These are phyloP conservation scores for Drosophila auraria DNA, from an alignment of 1,140 invertebrate genomes.

Conservation along the genomic window DNA sequence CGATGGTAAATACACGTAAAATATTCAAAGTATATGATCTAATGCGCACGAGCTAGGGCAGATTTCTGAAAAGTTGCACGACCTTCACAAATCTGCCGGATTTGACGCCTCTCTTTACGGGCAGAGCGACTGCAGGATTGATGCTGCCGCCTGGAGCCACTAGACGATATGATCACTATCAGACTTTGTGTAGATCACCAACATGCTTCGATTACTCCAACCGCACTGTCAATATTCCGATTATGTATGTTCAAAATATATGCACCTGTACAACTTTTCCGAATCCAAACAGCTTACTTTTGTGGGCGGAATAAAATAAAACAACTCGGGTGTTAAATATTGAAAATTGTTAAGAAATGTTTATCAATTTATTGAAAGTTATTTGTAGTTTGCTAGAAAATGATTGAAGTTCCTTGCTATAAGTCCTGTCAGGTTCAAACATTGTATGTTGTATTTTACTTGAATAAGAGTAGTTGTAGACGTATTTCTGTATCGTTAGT, in stretches of 20 bases:
- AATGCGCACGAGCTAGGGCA: conserved; percentile 50
- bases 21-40: conserved; percentile 65
- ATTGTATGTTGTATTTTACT: conserved; percentile 49
- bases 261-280: conserved; percentile 22
- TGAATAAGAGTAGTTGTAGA: conserved; percentile 67
- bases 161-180: conserved; percentile 48
- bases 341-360: conserved; percentile 65
- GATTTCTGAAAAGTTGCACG: conserved; percentile 50
- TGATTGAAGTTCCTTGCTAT: conserved; percentile 73
- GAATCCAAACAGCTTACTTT: not conserved
- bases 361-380: conserved; percentile 64
- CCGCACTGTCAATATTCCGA: conserved; percentile 27
- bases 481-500: conserved; percentile 60
- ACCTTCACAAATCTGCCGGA: conserved; percentile 65
- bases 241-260: conserved; percentile 48
- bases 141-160: conserved; percentile 74
- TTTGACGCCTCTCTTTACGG: conserved; percentile 67
- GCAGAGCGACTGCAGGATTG: conserved; percentile 53
- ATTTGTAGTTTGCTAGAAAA: conserved; percentile 65
- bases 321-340: conserved; percentile 5
- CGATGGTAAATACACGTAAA: conserved; percentile 83
- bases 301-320: not conserved
- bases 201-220: conserved; percentile 47
- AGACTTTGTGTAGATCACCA: conserved; percentile 39
- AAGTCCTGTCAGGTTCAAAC: conserved; percentile 53